phyloP scores from a whole-genome alignment of 2,888 invertebrate genomes.

The Drosophila nigricruria region DNA sequence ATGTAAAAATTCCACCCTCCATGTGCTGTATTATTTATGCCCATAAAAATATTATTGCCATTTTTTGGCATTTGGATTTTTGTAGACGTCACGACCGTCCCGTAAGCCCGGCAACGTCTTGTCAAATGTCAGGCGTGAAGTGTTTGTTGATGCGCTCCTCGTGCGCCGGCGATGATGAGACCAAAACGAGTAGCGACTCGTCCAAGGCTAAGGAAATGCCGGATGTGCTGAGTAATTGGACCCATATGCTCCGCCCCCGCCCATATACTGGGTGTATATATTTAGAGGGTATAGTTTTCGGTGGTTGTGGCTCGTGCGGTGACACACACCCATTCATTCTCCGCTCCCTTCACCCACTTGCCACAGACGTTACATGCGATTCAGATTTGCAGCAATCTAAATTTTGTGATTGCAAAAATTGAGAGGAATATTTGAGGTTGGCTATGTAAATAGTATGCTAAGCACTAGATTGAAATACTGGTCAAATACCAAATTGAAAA shows the following conservation, averaged over 20 bases:
- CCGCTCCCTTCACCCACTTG: neutral
- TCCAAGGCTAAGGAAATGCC: conserved; percentile 46
- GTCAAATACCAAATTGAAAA: neutral
- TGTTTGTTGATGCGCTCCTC: conserved; percentile 75
- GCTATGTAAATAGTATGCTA: neutral
- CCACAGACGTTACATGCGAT: neutral
- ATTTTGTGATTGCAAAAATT: conserved; percentile 5
- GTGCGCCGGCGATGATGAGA: conserved; percentile 25
- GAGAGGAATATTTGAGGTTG: neutral
- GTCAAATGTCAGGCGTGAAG: conserved; percentile 80
- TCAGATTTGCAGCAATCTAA: conserved; percentile 11
- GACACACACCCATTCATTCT: conserved; percentile 6
- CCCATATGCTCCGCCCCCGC: conserved; percentile 62
- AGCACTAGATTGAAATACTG: neutral
- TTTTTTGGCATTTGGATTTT: conserved; percentile 78
- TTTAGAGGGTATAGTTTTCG: conserved; percentile 7
- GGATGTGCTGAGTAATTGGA: conserved; percentile 79
- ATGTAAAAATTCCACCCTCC: conserved; percentile 5
- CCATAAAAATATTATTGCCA: conserved; percentile 80
- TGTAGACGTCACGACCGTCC: conserved; percentile 41
- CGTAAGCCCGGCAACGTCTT: conserved; percentile 43
- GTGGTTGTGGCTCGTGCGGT: conserved; percentile 35
- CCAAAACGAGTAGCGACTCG: conserved; percentile 3
- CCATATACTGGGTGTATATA: neutral
- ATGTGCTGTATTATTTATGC: conserved; percentile 71